Conservation (phyloP, 2,797 vertebrate species). For the Danio kyathit region DNA sequence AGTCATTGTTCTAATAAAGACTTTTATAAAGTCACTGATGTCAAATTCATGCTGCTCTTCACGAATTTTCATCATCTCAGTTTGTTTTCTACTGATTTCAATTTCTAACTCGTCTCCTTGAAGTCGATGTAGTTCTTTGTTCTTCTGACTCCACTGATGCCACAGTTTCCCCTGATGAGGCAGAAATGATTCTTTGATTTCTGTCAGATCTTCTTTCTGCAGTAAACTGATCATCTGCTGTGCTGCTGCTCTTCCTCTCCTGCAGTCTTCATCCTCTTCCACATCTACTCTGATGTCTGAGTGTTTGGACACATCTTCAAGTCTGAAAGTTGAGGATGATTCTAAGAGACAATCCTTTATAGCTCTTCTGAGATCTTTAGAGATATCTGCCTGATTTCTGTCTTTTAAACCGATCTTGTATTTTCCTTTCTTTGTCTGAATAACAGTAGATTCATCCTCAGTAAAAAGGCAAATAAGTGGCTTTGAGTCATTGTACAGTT, state of each 20-base stretch:
- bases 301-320: conserved; percentile 17
- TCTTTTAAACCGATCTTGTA: conserved; percentile 73
- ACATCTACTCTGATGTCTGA: conserved; percentile 73
- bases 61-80: conserved; percentile 2
- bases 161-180: conserved; percentile 80
- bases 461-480: conserved; percentile 73
- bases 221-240: conserved; percentile 55
- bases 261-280: conserved; percentile 60
- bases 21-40: neutral
- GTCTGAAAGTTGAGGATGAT: too few relatives aligned
- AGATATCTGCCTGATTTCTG: conserved; percentile 71
- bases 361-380: conserved; percentile 57
- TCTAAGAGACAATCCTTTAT: conserved; percentile 57
- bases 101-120: conserved; percentile 46
- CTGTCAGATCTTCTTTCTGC: conserved; percentile 51
- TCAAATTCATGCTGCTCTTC: neutral
- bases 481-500: conserved; percentile 54
- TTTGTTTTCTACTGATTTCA: neutral
- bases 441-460: conserved; percentile 49
- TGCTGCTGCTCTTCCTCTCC: conserved; percentile 69
- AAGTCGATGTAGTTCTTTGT: conserved; percentile 76
- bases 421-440: neutral
- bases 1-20: neutral
- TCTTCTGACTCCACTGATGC: conserved; percentile 76
- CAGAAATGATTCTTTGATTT: conserved; percentile 73